Percentiles rank a stretch among this genome's conserved stretches.
phyloP scores from a whole-genome alignment of 1,140 invertebrate genomes.

The Penaeus chinensis region DNA sequence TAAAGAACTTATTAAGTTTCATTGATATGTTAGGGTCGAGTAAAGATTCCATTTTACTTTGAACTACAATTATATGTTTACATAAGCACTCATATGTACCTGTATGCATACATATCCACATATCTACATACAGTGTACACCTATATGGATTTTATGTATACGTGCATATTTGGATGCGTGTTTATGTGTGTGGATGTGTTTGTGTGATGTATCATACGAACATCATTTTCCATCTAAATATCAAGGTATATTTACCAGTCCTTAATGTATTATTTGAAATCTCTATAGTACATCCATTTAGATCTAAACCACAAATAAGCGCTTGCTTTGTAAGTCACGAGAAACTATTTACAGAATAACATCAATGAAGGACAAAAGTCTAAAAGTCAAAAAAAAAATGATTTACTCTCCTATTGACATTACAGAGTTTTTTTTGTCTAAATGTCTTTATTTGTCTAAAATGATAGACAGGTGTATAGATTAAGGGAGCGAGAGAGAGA shows the following conservation, averaged over 20 bases:
- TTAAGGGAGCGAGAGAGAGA: no score
- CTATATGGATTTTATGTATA: background rate
- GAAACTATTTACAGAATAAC: background rate
- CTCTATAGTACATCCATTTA: background rate
- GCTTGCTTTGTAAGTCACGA: background rate
- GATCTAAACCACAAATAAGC: background rate
- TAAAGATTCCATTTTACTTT: no score
- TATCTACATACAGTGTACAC: background rate
- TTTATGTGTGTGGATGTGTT: background rate
- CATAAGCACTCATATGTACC: background rate
- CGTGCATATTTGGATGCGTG: background rate
- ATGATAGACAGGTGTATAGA: no score
- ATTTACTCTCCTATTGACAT: no score
- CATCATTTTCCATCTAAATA: background rate
- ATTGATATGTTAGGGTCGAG: no score
- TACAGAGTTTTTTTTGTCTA: no score
- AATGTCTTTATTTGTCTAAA: no score
- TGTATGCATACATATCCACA: conserved; percentile 1
- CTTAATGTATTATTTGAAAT: no score
- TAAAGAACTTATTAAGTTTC: no score
- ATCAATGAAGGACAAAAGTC: no score
- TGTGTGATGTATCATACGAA: background rate
- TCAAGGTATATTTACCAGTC: no score
- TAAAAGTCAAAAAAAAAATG: rapidly evolving
- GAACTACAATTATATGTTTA: background rate